Conservation (phyloP, 1,140 invertebrate genomes). For the Calosoma granatense region DNA sequence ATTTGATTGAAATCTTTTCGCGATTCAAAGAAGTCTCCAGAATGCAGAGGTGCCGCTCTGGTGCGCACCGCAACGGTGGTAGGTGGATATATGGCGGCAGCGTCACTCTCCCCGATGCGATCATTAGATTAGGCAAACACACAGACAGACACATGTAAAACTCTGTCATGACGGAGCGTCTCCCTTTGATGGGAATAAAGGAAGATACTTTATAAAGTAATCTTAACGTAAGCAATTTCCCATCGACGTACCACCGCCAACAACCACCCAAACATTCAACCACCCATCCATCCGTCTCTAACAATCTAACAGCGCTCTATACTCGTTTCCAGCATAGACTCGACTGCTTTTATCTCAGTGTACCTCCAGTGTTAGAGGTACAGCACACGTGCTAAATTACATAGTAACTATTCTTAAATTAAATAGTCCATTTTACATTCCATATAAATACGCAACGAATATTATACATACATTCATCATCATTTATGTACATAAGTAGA, state of each 20-base stretch:
- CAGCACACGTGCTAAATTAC: not conserved
- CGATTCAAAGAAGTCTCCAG: conserved; percentile 5
- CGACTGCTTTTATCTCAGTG: not conserved
- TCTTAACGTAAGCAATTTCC: conserved; percentile 6
- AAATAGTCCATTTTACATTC: too few relatives aligned
- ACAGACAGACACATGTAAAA: not conserved
- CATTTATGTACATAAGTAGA: not conserved
- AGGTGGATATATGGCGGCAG: not conserved
- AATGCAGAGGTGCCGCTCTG: not conserved
- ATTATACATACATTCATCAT: not conserved
- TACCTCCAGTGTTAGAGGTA: too few relatives aligned
- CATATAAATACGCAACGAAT: too few relatives aligned
- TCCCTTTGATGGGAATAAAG: not conserved
- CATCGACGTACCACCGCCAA: not conserved
- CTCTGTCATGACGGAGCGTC: not conserved
- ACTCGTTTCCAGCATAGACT: not conserved
- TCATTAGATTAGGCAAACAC: conserved; percentile 7
- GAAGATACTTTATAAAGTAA: conserved; percentile 3
- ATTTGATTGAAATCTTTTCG: conserved; percentile 8
- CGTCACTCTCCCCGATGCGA: not conserved
- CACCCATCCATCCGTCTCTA: not conserved
- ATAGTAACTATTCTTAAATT: too few relatives aligned
- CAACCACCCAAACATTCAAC: not conserved
- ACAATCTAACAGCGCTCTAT: not conserved
- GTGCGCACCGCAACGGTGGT: not conserved